phyloP scores from a whole-genome alignment of 2,888 invertebrate genomes.

The Lamproptera curius region DNA sequence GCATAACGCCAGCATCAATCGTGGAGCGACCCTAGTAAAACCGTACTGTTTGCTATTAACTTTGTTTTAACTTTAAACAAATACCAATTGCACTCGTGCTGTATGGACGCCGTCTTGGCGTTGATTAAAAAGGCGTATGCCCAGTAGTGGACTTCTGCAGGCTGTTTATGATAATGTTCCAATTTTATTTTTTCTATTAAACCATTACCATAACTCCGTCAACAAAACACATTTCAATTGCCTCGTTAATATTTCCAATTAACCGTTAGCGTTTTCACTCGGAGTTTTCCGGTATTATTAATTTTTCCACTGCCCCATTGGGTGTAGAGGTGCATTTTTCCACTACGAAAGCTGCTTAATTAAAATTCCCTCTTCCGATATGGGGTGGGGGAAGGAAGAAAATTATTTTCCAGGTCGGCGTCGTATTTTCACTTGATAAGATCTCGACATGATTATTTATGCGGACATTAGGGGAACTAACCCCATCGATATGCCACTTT shows the following conservation, averaged over 20 bases:
- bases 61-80: too few relatives aligned
- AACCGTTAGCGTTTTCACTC: constrained; percentile 7
- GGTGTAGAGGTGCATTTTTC: constrained; percentile 32
- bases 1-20: too few relatives aligned
- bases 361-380: constrained; percentile 53
- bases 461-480: constrained; percentile 65
- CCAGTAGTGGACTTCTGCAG: too few relatives aligned
- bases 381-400: constrained; percentile 35
- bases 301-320: constrained; percentile 10
- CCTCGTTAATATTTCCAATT: constrained; percentile 10
- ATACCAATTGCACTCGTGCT: too few relatives aligned
- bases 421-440: constrained; percentile 72
- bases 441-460: constrained; percentile 77
- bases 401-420: constrained; percentile 63
- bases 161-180: too few relatives aligned
- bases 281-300: constrained; percentile 2
- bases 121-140: too few relatives aligned
- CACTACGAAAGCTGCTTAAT: constrained; percentile 48
- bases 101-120: too few relatives aligned
- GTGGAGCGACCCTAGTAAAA: too few relatives aligned
- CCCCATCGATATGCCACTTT: constrained; percentile 71
- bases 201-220: too few relatives aligned
- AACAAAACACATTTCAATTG: too few relatives aligned
- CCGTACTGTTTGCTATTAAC: too few relatives aligned
- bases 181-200: too few relatives aligned